Base-by-base conservation (phyloP, 92 coral and sea anemone species). In the Ricordea florida region DNA sequence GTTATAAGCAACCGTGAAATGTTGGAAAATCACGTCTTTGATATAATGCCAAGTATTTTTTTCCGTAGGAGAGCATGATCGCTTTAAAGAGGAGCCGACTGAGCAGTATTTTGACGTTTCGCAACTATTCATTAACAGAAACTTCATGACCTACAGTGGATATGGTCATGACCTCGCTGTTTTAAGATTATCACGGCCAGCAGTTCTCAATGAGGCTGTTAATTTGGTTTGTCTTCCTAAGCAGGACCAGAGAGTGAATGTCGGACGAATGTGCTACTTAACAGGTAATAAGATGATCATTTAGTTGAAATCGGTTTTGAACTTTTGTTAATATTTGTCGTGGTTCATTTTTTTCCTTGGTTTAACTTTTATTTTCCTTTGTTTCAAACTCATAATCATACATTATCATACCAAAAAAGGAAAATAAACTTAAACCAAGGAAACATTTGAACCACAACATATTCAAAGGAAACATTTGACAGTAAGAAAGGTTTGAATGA, bases 101-200 rank as follows among this genome's bases (percentile, higher is more conserved):
- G 52, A 23, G 15, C 80, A 73, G 13, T 58, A 30, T 61, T 85
- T 89, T 27, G 79, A 72, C 13, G 78, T 85, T 29, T 78, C 86
- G 10, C 83, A 89, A 29, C 62, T 89, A 45, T 53, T 51, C 60
- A 13, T 89, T 13, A 78, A 89, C 53, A 79, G 71, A 17, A 57
- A 82, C 17, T 89, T 62, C 52, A 75, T 80, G 4, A 89, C 91
- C 7, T 0, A 17, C n/a, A 80, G 69, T 34, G 91, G 91, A 0
- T 89, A 85, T 33, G 94, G 94, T 37, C 79, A 85, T 73, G 94
- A 89, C 37, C 70, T 89, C 34, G 94, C 94, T 5, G 68, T 85
- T n/a, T 80, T 89, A 28, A 85, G 83, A 62, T 78, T 89, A 2
- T 85, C 94, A 8, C 76, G 88, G 27, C 94, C 91, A 14, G 94